Evolutionary conservation across 2,888 invertebrate genomes (phyloP).

Genomic region (Watsonalla cultraria): DNA sequence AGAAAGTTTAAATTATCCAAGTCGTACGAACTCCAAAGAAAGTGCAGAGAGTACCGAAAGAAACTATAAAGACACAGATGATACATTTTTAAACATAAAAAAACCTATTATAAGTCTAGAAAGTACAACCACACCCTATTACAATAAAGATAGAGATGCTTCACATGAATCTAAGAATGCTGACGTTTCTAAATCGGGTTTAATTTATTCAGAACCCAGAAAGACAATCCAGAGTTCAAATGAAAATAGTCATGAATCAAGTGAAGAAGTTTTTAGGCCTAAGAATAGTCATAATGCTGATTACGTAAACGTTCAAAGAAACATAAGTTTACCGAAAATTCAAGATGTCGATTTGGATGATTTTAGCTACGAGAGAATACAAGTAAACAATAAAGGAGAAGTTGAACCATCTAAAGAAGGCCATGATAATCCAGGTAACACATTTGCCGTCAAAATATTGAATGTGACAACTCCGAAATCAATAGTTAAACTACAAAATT

Average conservation of each 20-base stretch:
- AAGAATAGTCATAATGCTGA: conserved; percentile 1
- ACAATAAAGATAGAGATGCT: conserved; percentile 1
- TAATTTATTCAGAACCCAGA: neutral
- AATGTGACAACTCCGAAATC: conserved; percentile 20
- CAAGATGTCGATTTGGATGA: conserved; percentile 48
- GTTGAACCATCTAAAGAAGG: conserved; percentile 33
- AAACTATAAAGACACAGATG: conserved; percentile 1
- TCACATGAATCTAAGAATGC: conserved; percentile 3
- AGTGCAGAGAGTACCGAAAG: conserved; percentile 20
- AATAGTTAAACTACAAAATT: conserved; percentile 8
- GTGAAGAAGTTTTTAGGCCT: conserved; percentile 10
- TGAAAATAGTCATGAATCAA: conserved; percentile 21
- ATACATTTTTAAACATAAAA: neutral
- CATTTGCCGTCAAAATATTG: conserved; percentile 23
- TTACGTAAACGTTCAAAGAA: conserved; percentile 4
- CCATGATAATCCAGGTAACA: conserved; percentile 25
- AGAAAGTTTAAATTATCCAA: neutral
- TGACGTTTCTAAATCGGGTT: neutral
- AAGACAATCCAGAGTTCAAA: conserved; percentile 4
- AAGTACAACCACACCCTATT: conserved; percentile 2
- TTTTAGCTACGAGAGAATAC: conserved; percentile 48
- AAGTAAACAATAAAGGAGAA: conserved; percentile 40
- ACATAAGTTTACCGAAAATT: conserved; percentile 19
- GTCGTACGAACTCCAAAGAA: neutral
- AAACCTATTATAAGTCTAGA: conserved; percentile 1